Percentiles rank a stretch among this genome's conserved stretches.
These are phyloP conservation scores for Aspidapion aeneum DNA, from an alignment of 2,888 invertebrate species.

Conservation along the genomic window DNA sequence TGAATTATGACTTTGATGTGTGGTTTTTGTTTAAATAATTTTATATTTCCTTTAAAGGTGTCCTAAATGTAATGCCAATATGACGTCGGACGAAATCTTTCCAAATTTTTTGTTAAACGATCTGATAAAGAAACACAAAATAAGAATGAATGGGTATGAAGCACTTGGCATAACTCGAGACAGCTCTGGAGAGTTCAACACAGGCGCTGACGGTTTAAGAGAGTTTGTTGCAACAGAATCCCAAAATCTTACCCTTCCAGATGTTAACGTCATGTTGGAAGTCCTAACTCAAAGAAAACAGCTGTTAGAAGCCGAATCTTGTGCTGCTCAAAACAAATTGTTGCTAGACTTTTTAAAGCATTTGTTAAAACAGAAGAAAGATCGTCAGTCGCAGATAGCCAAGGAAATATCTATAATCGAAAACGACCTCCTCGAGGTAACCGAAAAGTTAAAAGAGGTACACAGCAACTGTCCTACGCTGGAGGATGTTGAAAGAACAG, in stretches of 20 bases:
- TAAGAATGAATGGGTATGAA: conserved; percentile 50
- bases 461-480: conserved; percentile 56
- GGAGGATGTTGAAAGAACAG: conserved; percentile 53
- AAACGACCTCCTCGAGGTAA: conserved; percentile 69
- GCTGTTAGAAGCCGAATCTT: conserved; percentile 75
- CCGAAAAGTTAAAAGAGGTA: conserved; percentile 56
- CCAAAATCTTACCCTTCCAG: conserved; percentile 68
- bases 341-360: conserved; percentile 80
- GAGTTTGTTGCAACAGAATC: conserved; percentile 67
- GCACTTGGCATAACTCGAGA: conserved; percentile 46
- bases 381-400: conserved; percentile 61
- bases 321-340: conserved; percentile 75
- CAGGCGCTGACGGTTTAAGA: conserved; percentile 54
- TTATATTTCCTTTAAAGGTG: no score
- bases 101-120: conserved; percentile 86
- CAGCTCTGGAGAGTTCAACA: conserved; percentile 46
- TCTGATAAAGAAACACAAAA: conserved; percentile 68
- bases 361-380: conserved; percentile 68
- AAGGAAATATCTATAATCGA: conserved; percentile 73
- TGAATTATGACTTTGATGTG: no score
- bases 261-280: conserved; percentile 79
- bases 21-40: no score
- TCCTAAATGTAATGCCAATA: conserved; percentile 52
- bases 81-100: conserved; percentile 71
- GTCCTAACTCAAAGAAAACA: conserved; percentile 75